phyloP scores from a whole-genome alignment of 2,113 vertebrate species.

The Thinocorus orbignyianus region DNA sequence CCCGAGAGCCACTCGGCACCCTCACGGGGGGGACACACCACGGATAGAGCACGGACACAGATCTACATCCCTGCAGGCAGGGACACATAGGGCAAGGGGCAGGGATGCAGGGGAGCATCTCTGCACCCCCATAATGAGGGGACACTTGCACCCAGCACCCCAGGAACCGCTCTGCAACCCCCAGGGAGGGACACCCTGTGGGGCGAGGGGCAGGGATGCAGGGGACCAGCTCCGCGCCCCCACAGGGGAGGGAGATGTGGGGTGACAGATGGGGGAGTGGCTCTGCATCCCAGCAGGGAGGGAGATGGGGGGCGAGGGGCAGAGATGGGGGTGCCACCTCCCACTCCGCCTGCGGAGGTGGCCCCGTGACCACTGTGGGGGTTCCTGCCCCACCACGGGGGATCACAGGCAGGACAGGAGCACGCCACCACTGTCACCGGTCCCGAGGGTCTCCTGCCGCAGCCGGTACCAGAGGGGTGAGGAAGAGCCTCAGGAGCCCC shows the following conservation, averaged over 20 bases:
- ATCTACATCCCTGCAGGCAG: fast-evolving
- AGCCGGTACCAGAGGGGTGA: neutral
- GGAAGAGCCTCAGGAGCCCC: neutral
- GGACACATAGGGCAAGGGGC: neutral
- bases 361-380: fast-evolving
- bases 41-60: fast-evolving
- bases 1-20: too few relatives aligned
- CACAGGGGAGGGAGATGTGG: too few relatives aligned
- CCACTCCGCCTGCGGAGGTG: fast-evolving
- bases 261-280: too few relatives aligned
- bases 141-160: too few relatives aligned
- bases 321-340: neutral
- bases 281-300: too few relatives aligned
- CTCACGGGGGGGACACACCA: too few relatives aligned
- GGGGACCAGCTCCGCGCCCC: too few relatives aligned
- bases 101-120: neutral
- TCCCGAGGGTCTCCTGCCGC: neutral
- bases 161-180: fast-evolving
- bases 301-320: too few relatives aligned
- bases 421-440: fast-evolving
- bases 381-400: fast-evolving
- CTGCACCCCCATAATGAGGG: too few relatives aligned
- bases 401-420: neutral
- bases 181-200: too few relatives aligned
- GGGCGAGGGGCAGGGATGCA: neutral